These are phyloP conservation scores for Entomobrya multifasciata DNA, from an alignment of 2,888 invertebrate genomes.

Conservation along the genomic window DNA sequence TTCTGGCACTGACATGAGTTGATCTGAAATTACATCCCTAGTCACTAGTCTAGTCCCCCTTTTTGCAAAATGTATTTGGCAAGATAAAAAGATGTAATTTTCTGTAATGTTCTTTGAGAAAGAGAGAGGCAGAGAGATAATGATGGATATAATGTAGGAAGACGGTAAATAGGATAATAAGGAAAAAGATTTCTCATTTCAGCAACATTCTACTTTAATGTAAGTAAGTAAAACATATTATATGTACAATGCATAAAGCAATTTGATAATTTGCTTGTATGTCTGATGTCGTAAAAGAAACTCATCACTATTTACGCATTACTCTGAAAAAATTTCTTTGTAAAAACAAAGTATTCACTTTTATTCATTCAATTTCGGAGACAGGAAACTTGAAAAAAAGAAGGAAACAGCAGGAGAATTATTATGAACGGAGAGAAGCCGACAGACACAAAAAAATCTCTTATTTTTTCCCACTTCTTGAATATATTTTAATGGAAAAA, in stretches of 20 bases:
- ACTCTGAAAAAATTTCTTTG: too few relatives aligned
- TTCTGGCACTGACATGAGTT: conserved; percentile 11
- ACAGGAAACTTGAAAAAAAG: not conserved
- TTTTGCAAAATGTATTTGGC: not conserved
- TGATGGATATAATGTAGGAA: conserved; percentile 27
- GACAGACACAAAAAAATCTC: not conserved
- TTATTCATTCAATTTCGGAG: not conserved
- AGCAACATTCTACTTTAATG: not conserved
- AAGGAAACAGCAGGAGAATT: not conserved
- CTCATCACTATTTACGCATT: too few relatives aligned
- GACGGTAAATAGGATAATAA: conserved; percentile 1
- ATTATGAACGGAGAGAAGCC: not conserved
- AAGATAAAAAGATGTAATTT: conserved; percentile 16
- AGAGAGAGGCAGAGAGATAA: not conserved
- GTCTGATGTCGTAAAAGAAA: too few relatives aligned
- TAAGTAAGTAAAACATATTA: too few relatives aligned
- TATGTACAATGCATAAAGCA: too few relatives aligned
- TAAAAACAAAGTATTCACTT: too few relatives aligned
- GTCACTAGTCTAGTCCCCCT: not conserved
- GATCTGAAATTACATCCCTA: not conserved
- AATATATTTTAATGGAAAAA: not conserved
- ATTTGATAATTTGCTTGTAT: too few relatives aligned
- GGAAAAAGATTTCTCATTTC: not conserved
- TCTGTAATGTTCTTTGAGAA: not conserved
- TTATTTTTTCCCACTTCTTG: too few relatives aligned